Conservation (phyloP, 2,113 vertebrate genomes). For the Delphinapterus leucas region DNA sequence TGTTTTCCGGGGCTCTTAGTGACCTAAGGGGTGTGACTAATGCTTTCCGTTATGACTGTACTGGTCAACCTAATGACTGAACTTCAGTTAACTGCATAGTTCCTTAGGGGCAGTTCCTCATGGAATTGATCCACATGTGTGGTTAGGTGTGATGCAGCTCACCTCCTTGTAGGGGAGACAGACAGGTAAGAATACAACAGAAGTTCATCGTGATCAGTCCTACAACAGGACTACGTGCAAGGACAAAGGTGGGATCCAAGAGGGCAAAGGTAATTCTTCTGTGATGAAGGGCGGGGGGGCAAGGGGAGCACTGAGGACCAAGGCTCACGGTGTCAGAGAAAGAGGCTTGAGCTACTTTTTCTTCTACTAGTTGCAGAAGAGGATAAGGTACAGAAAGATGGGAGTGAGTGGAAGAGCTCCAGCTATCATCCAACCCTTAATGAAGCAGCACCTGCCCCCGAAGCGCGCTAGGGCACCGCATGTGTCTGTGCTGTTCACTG, state of each 20-base stretch:
- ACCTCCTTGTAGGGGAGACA: not conserved
- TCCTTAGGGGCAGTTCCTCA: not conserved
- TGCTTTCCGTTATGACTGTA: not conserved
- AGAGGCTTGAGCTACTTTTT: not conserved
- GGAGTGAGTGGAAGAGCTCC: not conserved
- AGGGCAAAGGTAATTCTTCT: not conserved
- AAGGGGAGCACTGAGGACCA: not conserved
- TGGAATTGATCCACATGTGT: not conserved
- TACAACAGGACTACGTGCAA: not conserved
- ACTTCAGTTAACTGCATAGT: not conserved
- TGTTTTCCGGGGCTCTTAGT: not conserved
- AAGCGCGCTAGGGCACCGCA: not conserved
- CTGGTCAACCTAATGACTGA: not conserved
- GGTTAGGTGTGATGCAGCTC: not conserved
- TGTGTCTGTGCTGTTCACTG: not conserved
- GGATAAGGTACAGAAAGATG: not conserved
- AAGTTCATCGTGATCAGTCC: not conserved
- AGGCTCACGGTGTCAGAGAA: not conserved
- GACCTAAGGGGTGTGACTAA: not conserved
- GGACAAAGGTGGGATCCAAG: not conserved
- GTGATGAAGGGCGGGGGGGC: not conserved
- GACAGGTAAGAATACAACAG: not conserved
- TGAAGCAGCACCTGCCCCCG: not conserved
- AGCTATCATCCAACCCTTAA: not conserved
- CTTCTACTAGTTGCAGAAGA: not conserved